Percentiles rank a stretch among this genome's conserved stretches.
Conservation (phyloP, 64 coral and sea anemone genomes). For the Porites australiensis region DNA sequence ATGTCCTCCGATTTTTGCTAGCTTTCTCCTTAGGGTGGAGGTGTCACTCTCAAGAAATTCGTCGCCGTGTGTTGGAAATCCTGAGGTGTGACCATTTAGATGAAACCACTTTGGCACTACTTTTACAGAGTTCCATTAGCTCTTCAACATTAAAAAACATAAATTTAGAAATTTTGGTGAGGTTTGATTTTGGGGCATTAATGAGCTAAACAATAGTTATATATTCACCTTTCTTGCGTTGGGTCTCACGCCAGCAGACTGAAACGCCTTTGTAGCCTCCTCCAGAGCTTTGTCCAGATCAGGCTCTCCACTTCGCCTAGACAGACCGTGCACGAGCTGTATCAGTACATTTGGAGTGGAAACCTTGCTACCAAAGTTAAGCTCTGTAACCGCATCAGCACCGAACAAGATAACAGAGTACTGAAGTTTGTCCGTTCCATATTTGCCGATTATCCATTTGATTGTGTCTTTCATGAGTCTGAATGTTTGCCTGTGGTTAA, state of each 20-base stretch:
- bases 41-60: no score
- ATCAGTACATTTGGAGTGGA: constrained; percentile 54
- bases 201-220: neutral
- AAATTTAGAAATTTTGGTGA: no score
- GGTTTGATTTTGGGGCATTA: no score
- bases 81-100: no score
- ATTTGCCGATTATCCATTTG: constrained; percentile 65
- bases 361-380: constrained; percentile 59
- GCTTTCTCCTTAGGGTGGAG: no score
- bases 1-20: no score
- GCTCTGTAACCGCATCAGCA: constrained; percentile 15
- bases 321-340: constrained; percentile 15
- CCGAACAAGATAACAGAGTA: constrained; percentile 82
- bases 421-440: constrained; percentile 72
- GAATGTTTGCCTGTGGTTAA: constrained; percentile 63
- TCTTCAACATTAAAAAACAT: no score
- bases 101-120: no score
- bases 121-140: no score
- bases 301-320: constrained; percentile 23
- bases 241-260: constrained; percentile 27
- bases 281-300: constrained; percentile 63
- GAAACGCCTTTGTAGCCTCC: constrained; percentile 47
- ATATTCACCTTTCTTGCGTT: constrained; percentile 45
- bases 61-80: no score
- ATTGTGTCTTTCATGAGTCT: constrained; percentile 74